phyloP scores from a whole-genome alignment of 2,113 vertebrate genomes.

The Amphilophus citrinellus region DNA sequence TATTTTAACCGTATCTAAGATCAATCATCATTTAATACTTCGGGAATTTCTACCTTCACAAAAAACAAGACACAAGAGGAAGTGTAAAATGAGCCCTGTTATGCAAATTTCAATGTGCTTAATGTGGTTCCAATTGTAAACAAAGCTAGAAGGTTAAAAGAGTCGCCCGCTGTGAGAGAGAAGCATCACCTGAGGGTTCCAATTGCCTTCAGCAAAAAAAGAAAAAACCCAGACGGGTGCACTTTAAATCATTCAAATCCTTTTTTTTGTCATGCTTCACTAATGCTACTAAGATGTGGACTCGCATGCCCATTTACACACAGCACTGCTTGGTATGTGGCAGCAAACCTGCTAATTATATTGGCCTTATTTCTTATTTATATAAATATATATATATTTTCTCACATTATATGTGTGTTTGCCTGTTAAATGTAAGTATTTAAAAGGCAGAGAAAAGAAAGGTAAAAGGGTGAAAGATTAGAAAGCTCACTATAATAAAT shows the following conservation, averaged over 20 bases:
- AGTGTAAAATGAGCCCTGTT: not conserved
- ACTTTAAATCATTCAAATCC: slow-evolving; percentile 29
- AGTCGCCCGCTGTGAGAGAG: slow-evolving; percentile 48
- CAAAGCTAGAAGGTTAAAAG: slow-evolving; percentile 57
- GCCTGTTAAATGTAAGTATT: not conserved
- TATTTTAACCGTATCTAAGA: not conserved
- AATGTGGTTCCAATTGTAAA: slow-evolving; percentile 33
- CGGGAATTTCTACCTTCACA: not conserved
- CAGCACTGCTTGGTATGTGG: not conserved
- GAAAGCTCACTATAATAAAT: not conserved
- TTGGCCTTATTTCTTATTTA: not conserved
- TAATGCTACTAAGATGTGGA: slow-evolving; percentile 4
- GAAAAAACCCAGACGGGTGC: slow-evolving; percentile 19
- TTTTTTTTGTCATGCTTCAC: slow-evolving; percentile 6
- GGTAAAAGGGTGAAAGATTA: slow-evolving; percentile 9
- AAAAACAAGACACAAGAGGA: not conserved
- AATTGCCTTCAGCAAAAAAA: slow-evolving; percentile 34
- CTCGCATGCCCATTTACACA: not conserved
- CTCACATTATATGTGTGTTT: not conserved
- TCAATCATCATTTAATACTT: not conserved
- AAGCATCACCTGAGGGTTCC: slow-evolving; percentile 41
- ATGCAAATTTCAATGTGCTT: slow-evolving; percentile 15
- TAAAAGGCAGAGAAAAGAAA: not conserved
- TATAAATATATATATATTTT: not conserved
- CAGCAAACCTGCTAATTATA: slow-evolving; percentile 13